These are phyloP conservation scores for Climacteris rufus DNA, from an alignment of 2,113 vertebrate genomes.

Conservation along the genomic window DNA sequence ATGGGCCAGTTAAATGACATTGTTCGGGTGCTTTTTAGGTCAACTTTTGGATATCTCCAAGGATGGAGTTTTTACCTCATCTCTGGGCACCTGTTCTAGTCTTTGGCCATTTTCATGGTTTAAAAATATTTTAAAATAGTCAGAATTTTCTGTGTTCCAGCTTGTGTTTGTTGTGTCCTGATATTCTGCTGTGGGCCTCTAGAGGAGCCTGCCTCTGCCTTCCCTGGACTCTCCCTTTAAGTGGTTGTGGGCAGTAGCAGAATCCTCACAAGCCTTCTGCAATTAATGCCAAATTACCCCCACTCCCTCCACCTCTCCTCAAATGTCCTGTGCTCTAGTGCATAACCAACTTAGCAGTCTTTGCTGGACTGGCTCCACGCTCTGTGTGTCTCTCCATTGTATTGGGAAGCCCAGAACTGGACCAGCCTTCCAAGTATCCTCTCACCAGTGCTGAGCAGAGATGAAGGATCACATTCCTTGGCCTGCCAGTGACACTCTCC, in stretches of 20 bases:
- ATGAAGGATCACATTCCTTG: fast-evolving
- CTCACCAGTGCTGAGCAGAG: not conserved
- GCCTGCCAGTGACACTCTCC: not conserved
- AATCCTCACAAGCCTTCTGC: not conserved
- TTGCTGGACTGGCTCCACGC: not conserved
- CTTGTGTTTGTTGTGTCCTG: not conserved
- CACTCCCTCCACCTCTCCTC: not conserved
- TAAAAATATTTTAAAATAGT: not conserved
- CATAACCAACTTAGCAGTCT: not conserved
- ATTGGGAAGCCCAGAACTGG: not conserved
- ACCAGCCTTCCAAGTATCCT: not conserved
- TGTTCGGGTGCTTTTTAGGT: not conserved
- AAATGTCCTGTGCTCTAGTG: fast-evolving
- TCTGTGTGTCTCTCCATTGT: not conserved
- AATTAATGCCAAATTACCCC: not conserved
- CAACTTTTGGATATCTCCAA: not conserved
- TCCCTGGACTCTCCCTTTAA: not conserved
- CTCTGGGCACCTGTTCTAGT: not conserved
- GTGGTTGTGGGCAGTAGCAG: not conserved
- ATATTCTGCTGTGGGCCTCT: not conserved
- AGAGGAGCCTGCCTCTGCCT: not conserved
- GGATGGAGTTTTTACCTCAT: not conserved
- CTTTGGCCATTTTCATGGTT: not conserved
- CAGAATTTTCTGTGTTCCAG: not conserved
- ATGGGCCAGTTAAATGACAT: not conserved